Base-by-base conservation (phyloP, 2,113 vertebrate species). In the Synchiropus splendidus region DNA sequence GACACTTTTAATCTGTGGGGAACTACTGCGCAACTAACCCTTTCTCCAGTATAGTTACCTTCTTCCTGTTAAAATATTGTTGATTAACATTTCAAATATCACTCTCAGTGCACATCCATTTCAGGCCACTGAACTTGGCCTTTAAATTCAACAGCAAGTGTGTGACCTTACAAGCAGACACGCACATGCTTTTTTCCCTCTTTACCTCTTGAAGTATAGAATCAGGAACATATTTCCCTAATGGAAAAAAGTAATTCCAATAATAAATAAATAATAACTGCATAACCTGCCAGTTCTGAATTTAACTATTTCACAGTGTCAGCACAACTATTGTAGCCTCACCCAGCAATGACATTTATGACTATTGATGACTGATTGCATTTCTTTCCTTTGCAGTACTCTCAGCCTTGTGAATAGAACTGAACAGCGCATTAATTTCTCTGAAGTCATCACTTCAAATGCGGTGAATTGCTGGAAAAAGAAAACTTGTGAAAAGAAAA, bases 321-420 rank as follows among this genome's bases (percentile, higher is more conserved):
- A 84, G 81, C 77, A 79, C 61, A 70, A 83, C 74, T 40, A 57
- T 31, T 6, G 35, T 39, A 34, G 62, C 54, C 59, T 67, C 64
- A 61, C 58, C 69, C 72, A 45, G 59, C 74, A 73, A 59, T 46
- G 69, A 72, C 77, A 80, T 83, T 70, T 75, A 80, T 75, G 52
- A 70, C 70, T 61, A 67, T 65, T 70, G 62, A 75, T 78, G 78
- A 85, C 73, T 79, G 78, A 83, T 81, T 79, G 74, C 72, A 52
- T 73, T 71, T 50, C 57, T 49, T 53, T 54, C 54, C 49, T 47
- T 60, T 58, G 57, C 59, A 64, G 42, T 64, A 62, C 62, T 62
- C 61, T 2, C 18, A 56, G 58, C 54, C 54, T 70, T 75, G 75
- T 77, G 63, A 79, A 79, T 77, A 64, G 51, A 80, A 66, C 71